Evolutionary conservation across 1,140 invertebrate species (phyloP).

Genomic region (Tetramorium simillimum): DNA sequence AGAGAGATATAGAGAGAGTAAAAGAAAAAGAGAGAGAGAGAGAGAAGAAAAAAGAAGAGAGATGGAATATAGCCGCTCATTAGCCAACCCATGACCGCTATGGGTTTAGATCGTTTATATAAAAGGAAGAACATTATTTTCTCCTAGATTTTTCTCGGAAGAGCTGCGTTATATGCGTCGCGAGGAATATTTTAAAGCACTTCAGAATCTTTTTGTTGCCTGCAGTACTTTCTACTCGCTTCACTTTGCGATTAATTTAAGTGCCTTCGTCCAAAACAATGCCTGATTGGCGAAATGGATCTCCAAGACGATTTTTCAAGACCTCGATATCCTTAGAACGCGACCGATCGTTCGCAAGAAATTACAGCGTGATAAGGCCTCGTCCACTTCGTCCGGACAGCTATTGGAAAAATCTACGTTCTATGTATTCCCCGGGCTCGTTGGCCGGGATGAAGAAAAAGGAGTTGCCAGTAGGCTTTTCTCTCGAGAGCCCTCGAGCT

Average conservation of each 20-base stretch:
- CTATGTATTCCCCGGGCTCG: not conserved
- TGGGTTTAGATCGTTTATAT: not conserved
- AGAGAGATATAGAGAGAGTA: not conserved
- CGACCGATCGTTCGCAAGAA: not conserved
- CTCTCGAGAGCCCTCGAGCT: slow-evolving; percentile 31
- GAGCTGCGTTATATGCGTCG: not conserved
- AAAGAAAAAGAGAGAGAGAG: too few species aligned
- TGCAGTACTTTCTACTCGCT: not conserved
- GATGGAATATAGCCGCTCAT: not conserved
- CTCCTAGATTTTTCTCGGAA: not conserved
- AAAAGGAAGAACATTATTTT: slow-evolving; percentile 3
- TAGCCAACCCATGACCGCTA: not conserved
- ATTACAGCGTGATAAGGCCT: not conserved
- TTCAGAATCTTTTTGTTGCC: not conserved
- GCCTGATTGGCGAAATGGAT: not conserved
- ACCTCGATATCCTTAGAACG: not conserved
- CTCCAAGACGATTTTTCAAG: not conserved
- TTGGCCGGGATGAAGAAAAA: not conserved
- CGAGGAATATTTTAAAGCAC: not conserved
- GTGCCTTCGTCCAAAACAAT: not conserved
- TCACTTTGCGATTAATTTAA: not conserved
- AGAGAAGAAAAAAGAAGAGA: not conserved
- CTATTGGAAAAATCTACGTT: not conserved
- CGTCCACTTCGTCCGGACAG: not conserved
- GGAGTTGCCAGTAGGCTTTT: not conserved